These are phyloP conservation scores for Vandiemenella viatica DNA, from an alignment of 2,888 invertebrate species.

Conservation along the genomic window DNA sequence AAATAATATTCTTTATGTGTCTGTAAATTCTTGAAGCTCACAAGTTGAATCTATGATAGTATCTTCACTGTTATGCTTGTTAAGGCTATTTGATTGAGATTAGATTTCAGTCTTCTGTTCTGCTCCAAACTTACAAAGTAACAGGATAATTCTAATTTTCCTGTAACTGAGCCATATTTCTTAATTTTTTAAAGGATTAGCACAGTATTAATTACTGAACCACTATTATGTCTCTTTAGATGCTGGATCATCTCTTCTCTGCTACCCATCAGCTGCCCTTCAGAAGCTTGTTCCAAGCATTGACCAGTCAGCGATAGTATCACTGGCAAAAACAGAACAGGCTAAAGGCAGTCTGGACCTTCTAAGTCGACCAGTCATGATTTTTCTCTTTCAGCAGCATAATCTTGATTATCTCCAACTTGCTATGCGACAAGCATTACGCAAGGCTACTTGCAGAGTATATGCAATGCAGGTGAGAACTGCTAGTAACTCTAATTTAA, in stretches of 20 bases:
- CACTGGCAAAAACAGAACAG: constrained; percentile 20
- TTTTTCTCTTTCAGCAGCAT: constrained; percentile 72
- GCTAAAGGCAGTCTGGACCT: constrained; percentile 31
- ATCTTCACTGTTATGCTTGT: too few relatives aligned
- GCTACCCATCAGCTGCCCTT: constrained; percentile 78
- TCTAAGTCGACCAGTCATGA: constrained; percentile 69
- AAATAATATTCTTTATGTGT: too few relatives aligned
- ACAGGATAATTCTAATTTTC: too few relatives aligned
- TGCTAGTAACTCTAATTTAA: neutral
- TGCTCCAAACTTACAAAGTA: too few relatives aligned
- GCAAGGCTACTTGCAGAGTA: constrained; percentile 45
- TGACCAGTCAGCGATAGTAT: constrained; percentile 37
- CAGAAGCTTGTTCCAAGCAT: constrained; percentile 59
- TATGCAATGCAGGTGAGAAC: constrained; percentile 63
- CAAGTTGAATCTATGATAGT: too few relatives aligned
- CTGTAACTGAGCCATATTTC: too few relatives aligned
- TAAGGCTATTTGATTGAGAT: too few relatives aligned
- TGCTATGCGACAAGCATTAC: constrained; percentile 76
- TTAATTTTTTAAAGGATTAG: too few relatives aligned
- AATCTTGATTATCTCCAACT: constrained; percentile 69
- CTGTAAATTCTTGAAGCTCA: too few relatives aligned
- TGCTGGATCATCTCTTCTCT: constrained; percentile 63
- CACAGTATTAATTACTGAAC: too few relatives aligned
- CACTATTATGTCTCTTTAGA: too few relatives aligned
- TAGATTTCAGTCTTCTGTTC: too few relatives aligned